A percentile compares a stretch with the other conserved stretches of the same genome.
These are phyloP conservation scores for Trisateles emortualis DNA, from an alignment of 2,888 invertebrate genomes.

Conservation along the genomic window DNA sequence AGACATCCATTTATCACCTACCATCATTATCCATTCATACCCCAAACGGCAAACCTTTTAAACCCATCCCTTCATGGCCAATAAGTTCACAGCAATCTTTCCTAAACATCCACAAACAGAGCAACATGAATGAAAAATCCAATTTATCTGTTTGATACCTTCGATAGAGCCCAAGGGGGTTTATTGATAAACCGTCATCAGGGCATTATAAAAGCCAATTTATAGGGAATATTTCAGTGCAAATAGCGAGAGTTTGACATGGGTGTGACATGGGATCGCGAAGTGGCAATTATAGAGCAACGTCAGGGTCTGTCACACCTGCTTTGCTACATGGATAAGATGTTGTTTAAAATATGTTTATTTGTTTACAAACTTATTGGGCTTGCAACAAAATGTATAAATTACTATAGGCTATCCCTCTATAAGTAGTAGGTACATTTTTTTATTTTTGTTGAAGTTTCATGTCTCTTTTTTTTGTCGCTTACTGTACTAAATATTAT, in stretches of 20 bases:
- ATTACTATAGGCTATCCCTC: too few relatives aligned
- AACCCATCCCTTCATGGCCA: not conserved
- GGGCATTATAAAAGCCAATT: slow-evolving; percentile 65
- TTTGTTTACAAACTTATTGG: slow-evolving; percentile 4
- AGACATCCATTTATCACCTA: not conserved
- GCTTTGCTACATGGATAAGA: slow-evolving; percentile 28
- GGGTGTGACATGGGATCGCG: slow-evolving; percentile 75
- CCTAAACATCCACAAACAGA: slow-evolving; percentile 30
- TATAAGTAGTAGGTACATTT: too few relatives aligned
- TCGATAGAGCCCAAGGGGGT: slow-evolving; percentile 28
- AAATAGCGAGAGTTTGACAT: slow-evolving; percentile 67
- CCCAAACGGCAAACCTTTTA: not conserved
- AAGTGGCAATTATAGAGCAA: slow-evolving; percentile 70
- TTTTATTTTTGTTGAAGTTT: too few relatives aligned
- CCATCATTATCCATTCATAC: slow-evolving; percentile 22
- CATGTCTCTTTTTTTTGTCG: too few relatives aligned
- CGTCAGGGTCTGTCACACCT: slow-evolving; percentile 52
- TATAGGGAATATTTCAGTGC: slow-evolving; percentile 68
- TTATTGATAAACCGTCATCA: slow-evolving; percentile 64
- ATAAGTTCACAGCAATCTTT: slow-evolving; percentile 6
- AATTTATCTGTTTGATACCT: slow-evolving; percentile 39
- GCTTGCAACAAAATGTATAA: too few relatives aligned
- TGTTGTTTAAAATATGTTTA: slow-evolving; percentile 36
- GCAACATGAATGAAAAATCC: slow-evolving; percentile 39
- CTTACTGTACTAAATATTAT: too few relatives aligned